phyloP scores from a whole-genome alignment of 1,140 invertebrate genomes.

The Charaxes varanes region DNA sequence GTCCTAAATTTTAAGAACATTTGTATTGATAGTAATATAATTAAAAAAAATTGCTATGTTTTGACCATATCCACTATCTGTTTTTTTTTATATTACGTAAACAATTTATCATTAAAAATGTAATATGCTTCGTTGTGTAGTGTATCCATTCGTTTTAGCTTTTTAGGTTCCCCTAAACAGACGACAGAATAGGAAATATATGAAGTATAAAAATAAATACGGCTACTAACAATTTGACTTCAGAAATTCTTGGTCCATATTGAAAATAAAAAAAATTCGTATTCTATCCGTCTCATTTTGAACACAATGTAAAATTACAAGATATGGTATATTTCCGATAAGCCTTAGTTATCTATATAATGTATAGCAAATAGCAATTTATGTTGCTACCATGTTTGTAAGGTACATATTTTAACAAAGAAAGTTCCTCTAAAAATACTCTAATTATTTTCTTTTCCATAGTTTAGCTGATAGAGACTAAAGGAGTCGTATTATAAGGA shows the following conservation, averaged over 20 bases:
- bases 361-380: conserved; percentile 44
- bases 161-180: conserved; percentile 14
- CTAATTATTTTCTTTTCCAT: conserved; percentile 34
- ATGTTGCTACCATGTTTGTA: conserved; percentile 28
- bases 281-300: conserved; percentile 23
- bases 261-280: conserved; percentile 28
- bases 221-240: conserved; percentile 23
- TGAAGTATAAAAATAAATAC: conserved; percentile 33
- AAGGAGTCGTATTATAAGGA: conserved; percentile 42
- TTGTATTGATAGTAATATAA: no score
- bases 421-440: conserved; percentile 70
- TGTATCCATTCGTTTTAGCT: conserved; percentile 2
- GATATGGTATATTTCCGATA: conserved; percentile 47
- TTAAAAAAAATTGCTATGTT: no score
- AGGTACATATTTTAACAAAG: conserved; percentile 57
- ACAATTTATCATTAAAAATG: no score
- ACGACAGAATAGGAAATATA: conserved; percentile 35
- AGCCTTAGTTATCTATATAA: conserved; percentile 46
- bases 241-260: conserved; percentile 51
- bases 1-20: no score
- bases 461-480: conserved; percentile 39
- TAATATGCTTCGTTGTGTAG: no score
- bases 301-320: conserved; percentile 39
- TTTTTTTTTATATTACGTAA: no score
- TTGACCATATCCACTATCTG: no score